Base-by-base conservation (phyloP, 1,140 invertebrate genomes). In the Drosophila chauvacae region DNA sequence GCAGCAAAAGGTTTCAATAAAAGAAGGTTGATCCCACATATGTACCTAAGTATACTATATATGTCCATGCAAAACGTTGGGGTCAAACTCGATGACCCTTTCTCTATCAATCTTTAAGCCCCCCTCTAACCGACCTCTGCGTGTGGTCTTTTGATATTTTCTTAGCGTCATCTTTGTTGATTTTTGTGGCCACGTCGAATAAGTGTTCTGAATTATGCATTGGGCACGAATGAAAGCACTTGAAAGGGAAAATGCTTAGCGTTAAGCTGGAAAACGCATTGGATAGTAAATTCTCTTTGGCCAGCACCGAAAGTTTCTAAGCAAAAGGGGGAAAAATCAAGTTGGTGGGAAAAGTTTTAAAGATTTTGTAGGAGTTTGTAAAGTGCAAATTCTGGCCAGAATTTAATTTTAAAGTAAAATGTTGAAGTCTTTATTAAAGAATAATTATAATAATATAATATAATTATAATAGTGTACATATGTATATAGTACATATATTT, bases 131-230 rank as follows among this genome's bases (percentile, higher is more conserved):
- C 20, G 7, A 14, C n/a, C 18, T 30, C 18, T 39, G 75, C 48
- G 72, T 77, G 74, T 57, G 75, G 74, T 77, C 65, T 51, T 39
- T 37, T 28, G 53, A 78, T 33, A 71, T 62, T 64, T 58, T 39
- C 53, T 35, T 37, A 63, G 65, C 59, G 76, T 78, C 76, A 78
- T 78, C 75, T 71, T 63, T 78, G 75, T 71, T 78, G 69, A 70
- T 62, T 59, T 68, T 68, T 77, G 26, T 75, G 69, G 71, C 58
- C 35, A 37, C 51, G 3, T 28, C 45, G 42, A 66, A 76, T 76
- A 66, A 76, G 61, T 50, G 64, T 57, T 77, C 63, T 77, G 75
- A 77, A 77, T 77, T 69, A 77, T 77, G 74, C 73, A 77, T 60
- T 56, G 51, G 26, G 42, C 63, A 77, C 64, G 62, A 69, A 42